phyloP scores from a whole-genome alignment of 2,888 invertebrate genomes.

The Acronicta aceris region DNA sequence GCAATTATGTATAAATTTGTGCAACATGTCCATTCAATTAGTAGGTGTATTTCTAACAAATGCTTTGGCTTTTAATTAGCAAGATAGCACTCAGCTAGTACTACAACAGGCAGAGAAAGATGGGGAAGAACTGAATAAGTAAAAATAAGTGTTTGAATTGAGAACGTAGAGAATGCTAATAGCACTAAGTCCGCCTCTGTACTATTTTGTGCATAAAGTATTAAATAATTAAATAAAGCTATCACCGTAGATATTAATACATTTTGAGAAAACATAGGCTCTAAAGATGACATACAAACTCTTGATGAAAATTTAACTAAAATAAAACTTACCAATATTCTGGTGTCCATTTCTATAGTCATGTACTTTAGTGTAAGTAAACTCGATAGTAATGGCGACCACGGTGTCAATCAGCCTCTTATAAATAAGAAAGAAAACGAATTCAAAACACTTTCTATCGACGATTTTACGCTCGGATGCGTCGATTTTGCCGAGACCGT shows the following conservation, averaged over 20 bases:
- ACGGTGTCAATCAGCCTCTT: constrained; percentile 72
- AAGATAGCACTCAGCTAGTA: not conserved
- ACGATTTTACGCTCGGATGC: constrained; percentile 74
- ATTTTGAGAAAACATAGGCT: not conserved
- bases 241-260: not conserved
- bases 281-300: not conserved
- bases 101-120: not conserved
- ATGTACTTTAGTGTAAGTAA: constrained; percentile 54
- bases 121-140: not conserved
- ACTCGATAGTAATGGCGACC: constrained; percentile 70
- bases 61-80: not conserved
- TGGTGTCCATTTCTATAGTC: constrained; percentile 68
- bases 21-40: constrained; percentile 24
- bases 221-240: too few species aligned
- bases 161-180: too few species aligned
- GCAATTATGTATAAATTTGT: constrained; percentile 2
- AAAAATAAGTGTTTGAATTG: too few species aligned
- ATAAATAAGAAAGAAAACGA: constrained; percentile 85
- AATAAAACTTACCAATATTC: constrained; percentile 73
- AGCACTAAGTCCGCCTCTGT: too few species aligned
- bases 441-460: constrained; percentile 82
- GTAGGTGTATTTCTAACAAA: constrained; percentile 8
- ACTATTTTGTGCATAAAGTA: too few species aligned
- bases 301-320: not conserved
- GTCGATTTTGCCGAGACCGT: constrained; percentile 54